Base-by-base conservation (phyloP, 53 echinoderm and acorn worm genomes). In the Paracentrotus lividus region DNA sequence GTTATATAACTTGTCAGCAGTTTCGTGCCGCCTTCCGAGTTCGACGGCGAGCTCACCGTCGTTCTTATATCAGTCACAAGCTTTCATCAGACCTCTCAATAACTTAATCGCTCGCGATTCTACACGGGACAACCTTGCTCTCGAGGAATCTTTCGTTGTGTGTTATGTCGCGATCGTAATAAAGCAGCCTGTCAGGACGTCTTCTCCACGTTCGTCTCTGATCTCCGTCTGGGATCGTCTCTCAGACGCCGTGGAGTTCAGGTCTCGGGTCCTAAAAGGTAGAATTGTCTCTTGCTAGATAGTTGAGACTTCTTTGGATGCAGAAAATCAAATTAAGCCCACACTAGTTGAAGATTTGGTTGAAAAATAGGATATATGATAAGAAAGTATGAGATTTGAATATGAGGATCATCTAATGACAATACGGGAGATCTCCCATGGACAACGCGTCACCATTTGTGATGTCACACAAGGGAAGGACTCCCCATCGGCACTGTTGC, bases 261-360 rank as follows among this genome's bases (percentile, higher is more conserved):
- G 88, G 88, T 88, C 88, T 94, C 40, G 94, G 94, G 10, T 88
- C 94, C 15, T 88, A n/a, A n/a, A n/a, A n/a, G n/a, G n/a, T n/a
- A n/a, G n/a, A n/a, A n/a, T n/a, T n/a, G n/a, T n/a, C n/a, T n/a
- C n/a, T n/a, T n/a, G n/a, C n/a, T n/a, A n/a, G n/a, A n/a, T n/a
- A n/a, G n/a, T n/a, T n/a, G n/a, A n/a, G n/a, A n/a, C n/a, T n/a
- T n/a, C n/a, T n/a, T n/a, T n/a, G n/a, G n/a, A n/a, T n/a, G n/a
- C n/a, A n/a, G n/a, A n/a, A n/a, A n/a, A n/a, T n/a, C n/a, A n/a
- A n/a, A n/a, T n/a, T n/a, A n/a, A n/a, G n/a, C n/a, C n/a, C n/a
- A n/a, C n/a, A n/a, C n/a, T n/a, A n/a, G n/a, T n/a, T n/a, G n/a
- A n/a, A n/a, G n/a, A n/a, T n/a, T n/a, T n/a, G n/a, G n/a, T n/a